These are phyloP conservation scores for Drosophila pectinifera DNA, from an alignment of 1,140 invertebrate species.

Conservation along the genomic window DNA sequence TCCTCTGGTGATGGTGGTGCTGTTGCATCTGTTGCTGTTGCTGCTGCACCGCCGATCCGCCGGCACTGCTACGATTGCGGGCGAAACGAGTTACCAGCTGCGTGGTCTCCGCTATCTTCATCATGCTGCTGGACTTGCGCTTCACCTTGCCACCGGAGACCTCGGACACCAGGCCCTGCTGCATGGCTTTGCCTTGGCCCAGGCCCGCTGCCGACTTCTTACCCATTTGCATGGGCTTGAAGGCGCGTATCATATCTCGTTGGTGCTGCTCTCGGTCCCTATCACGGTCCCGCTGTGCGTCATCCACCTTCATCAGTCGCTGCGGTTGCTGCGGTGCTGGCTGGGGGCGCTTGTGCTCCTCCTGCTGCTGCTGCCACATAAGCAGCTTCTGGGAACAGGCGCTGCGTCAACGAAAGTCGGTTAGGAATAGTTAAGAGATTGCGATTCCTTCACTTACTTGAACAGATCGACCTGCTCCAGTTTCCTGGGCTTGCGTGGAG, in stretches of 20 bases:
- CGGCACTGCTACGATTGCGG: constrained; percentile 33
- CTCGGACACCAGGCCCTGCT: constrained; percentile 23
- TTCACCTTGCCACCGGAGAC: constrained; percentile 49
- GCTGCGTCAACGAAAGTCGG: constrained; percentile 22
- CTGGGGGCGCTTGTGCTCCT: constrained; percentile 49
- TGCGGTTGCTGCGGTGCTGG: constrained; percentile 24
- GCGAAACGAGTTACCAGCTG: constrained; percentile 69
- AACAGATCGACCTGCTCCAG: constrained; percentile 77
- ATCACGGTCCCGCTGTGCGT: constrained; percentile 22
- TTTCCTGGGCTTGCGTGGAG: constrained; percentile 51
- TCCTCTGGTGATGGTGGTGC: constrained; percentile 35
- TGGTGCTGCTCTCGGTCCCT: constrained; percentile 19
- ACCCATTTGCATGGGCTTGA: constrained; percentile 24
- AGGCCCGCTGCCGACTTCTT: constrained; percentile 16
- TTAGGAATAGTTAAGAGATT: neutral
- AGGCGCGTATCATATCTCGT: constrained; percentile 29
- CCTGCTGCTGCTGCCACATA: constrained; percentile 70
- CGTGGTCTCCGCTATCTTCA: constrained; percentile 75
- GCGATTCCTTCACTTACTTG: constrained; percentile 49
- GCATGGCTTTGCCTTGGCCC: constrained; percentile 9
- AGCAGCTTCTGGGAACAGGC: constrained; percentile 82
- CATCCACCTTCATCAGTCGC: constrained; percentile 53
- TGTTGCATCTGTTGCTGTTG: constrained; percentile 34
- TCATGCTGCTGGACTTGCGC: constrained; percentile 64
- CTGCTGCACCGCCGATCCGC: constrained; percentile 22